phyloP scores from a whole-genome alignment of 2,113 vertebrate genomes.

The Hippocampus barbouri region DNA sequence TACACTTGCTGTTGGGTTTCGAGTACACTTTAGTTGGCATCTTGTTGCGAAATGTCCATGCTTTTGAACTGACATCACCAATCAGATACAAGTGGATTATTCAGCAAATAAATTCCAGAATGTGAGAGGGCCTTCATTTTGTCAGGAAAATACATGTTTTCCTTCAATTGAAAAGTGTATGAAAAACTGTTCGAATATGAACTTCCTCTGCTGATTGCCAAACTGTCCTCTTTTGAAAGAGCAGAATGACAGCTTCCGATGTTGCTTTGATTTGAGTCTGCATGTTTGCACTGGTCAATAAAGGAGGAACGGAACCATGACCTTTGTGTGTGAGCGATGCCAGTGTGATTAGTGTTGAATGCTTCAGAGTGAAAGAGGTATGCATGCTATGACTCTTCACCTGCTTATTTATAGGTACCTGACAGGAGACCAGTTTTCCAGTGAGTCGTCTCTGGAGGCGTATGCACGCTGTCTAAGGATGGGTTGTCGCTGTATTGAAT shows the following conservation, averaged over 20 bases:
- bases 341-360: constrained; percentile 15
- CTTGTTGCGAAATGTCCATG: constrained; percentile 7
- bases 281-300: constrained; percentile 32
- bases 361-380: constrained; percentile 7
- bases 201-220: constrained; percentile 31
- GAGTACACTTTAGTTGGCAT: constrained; percentile 13
- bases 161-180: constrained; percentile 59
- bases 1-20: constrained; percentile 12
- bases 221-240: constrained; percentile 47
- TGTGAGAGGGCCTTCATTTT: constrained; percentile 29
- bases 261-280: constrained; percentile 39
- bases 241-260: constrained; percentile 32
- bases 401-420: constrained; percentile 82
- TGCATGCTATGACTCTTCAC: constrained; percentile 26
- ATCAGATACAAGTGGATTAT: constrained; percentile 46
- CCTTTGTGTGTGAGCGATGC: background rate
- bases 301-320: constrained; percentile 11
- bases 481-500: constrained; percentile 96
- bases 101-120: constrained; percentile 35
- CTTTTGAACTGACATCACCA: constrained; percentile 25
- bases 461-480: constrained; percentile 94
- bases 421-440: constrained; percentile 98
- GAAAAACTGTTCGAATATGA: constrained; percentile 41
- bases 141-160: constrained; percentile 47
- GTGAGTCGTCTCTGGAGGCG: constrained; percentile 95